Evolutionary conservation across 92 coral and sea anemone species (phyloP).

Genomic region (Zoanthus gigantus): DNA sequence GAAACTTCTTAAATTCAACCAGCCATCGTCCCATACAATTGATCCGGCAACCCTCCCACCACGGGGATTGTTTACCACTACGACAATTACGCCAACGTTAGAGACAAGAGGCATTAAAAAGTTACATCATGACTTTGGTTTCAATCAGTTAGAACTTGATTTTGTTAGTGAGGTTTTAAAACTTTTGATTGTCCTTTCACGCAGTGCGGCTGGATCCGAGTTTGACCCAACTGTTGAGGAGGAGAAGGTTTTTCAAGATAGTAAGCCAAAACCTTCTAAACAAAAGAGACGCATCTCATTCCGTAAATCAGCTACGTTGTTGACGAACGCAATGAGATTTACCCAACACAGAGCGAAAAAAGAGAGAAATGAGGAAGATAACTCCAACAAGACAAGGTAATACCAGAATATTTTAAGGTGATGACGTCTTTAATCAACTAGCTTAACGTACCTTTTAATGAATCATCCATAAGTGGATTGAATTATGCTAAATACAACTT

Average conservation of each 20-base stretch:
- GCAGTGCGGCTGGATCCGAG: constrained; percentile 63
- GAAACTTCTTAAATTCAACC: constrained; percentile 73
- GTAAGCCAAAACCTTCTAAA: constrained; percentile 24
- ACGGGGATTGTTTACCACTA: constrained; percentile 62
- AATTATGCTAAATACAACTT: too few species aligned
- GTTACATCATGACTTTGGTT: constrained; percentile 64
- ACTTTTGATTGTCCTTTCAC: constrained; percentile 58
- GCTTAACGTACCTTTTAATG: too few species aligned
- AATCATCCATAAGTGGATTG: too few species aligned
- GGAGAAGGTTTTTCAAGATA: constrained; percentile 48
- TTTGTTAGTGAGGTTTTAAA: constrained; percentile 66
- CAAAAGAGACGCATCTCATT: constrained; percentile 67
- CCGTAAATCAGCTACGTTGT: constrained; percentile 67
- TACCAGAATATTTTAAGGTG: too few species aligned
- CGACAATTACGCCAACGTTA: constrained; percentile 64
- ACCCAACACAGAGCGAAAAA: constrained; percentile 13
- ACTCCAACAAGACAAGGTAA: neutral
- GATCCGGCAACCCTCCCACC: constrained; percentile 86
- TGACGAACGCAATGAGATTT: constrained; percentile 55
- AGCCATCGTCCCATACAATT: constrained; percentile 72
- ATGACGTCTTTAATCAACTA: too few species aligned
- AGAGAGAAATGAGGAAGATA: constrained; percentile 3
- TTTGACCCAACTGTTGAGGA: constrained; percentile 78
- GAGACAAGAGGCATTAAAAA: constrained; percentile 27
- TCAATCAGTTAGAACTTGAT: constrained; percentile 67